Evolutionary conservation across 2,113 vertebrate species (phyloP).

Genomic region (Etheostoma cragini): DNA sequence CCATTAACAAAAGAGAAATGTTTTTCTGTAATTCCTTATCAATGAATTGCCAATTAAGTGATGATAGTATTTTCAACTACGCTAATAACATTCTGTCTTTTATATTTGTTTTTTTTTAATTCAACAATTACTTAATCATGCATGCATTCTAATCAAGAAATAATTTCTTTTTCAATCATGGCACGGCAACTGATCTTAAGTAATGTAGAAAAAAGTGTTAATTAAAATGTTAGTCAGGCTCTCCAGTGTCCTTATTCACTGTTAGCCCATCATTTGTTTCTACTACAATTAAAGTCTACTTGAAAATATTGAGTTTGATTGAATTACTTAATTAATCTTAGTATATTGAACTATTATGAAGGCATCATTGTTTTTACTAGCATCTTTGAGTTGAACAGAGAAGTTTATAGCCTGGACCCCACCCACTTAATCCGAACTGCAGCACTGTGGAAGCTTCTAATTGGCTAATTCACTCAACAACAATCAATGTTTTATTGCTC

Average conservation of each 20-base stretch:
- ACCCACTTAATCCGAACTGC: background rate
- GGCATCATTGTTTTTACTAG: background rate
- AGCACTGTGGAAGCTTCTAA: background rate
- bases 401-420: background rate
- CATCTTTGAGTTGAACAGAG: background rate
- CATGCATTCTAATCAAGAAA: conserved; percentile 19
- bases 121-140: conserved; percentile 22
- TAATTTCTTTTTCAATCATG: conserved; percentile 15
- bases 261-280: background rate
- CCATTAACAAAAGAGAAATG: conserved; percentile 77
- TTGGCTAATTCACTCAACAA: background rate
- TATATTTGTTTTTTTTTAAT: conserved; percentile 25
- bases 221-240: conserved; percentile 31
- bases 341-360: background rate
- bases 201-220: background rate
- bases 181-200: conserved; percentile 5
- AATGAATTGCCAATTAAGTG: conserved; percentile 59
- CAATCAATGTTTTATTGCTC: background rate
- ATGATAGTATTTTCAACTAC: conserved; percentile 49
- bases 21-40: conserved; percentile 39
- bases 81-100: conserved; percentile 45
- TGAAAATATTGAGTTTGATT: background rate
- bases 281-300: background rate
- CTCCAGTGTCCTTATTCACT: background rate
- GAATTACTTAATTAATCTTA: background rate